Percentiles rank a stretch among this genome's conserved stretches.
Evolutionary conservation across 2,113 vertebrate genomes (phyloP).

Genomic region (Trichechus manatus): DNA sequence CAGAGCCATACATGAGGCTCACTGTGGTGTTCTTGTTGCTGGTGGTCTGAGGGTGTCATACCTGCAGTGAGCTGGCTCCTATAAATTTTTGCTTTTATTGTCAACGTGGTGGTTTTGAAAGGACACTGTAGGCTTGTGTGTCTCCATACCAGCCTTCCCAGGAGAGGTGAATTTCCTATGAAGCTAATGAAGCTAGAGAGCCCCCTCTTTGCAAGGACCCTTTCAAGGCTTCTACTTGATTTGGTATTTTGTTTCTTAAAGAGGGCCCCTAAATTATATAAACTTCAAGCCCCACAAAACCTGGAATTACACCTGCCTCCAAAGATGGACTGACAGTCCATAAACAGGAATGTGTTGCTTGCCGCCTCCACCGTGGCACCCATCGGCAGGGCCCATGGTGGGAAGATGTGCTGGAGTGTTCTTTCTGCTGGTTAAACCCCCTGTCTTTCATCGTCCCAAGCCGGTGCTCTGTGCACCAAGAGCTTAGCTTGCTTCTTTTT

Average conservation of each 20-base stretch:
- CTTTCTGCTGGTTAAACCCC: background rate
- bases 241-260: background rate
- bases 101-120: background rate
- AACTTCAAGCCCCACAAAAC: background rate
- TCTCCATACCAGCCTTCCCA: background rate
- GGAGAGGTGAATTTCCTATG: background rate
- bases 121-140: background rate
- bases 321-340: background rate
- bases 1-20: background rate
- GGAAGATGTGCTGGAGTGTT: background rate
- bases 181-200: background rate
- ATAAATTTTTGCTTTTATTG: background rate
- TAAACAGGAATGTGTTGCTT: background rate
- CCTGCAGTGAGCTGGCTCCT: background rate
- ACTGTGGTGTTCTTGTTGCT: fast-evolving
- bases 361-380: fast-evolving
- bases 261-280: background rate
- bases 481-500: background rate
- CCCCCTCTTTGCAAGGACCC: background rate
- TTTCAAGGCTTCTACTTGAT: background rate
- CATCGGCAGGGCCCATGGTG: fast-evolving
- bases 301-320: background rate
- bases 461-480: background rate
- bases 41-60: background rate
- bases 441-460: background rate